Evolutionary conservation across 2,888 invertebrate genomes (phyloP).

Genomic region (Eristalinus aeneus): DNA sequence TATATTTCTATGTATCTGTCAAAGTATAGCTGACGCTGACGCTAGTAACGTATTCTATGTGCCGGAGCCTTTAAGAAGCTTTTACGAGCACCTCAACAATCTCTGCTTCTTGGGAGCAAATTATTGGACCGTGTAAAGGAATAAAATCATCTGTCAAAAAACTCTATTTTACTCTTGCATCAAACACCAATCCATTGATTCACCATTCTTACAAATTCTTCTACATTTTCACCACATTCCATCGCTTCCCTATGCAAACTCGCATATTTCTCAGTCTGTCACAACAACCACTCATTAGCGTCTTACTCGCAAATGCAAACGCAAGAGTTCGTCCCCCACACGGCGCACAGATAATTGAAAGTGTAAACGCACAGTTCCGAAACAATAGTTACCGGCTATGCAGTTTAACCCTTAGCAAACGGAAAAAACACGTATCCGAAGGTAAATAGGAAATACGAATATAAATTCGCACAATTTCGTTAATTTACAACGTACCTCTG

Average conservation of each 20-base stretch:
- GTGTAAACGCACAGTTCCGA: neutral
- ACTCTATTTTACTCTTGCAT: too few relatives aligned
- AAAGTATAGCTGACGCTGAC: too few relatives aligned
- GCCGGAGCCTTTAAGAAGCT: too few relatives aligned
- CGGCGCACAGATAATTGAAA: neutral
- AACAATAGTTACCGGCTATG: neutral
- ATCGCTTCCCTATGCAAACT: neutral
- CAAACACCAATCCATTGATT: too few relatives aligned
- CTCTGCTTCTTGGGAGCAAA: too few relatives aligned
- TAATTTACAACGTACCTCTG: conserved; percentile 29
- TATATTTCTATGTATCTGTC: too few relatives aligned
- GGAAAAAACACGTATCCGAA: neutral
- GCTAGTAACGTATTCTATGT: too few relatives aligned
- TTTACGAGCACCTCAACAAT: too few relatives aligned
- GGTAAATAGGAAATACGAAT: conserved; percentile 29
- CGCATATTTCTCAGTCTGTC: neutral
- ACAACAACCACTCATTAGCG: neutral
- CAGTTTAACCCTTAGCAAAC: neutral
- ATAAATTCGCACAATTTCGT: conserved; percentile 47
- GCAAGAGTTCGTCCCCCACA: neutral
- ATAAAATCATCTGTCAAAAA: too few relatives aligned
- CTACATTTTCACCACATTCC: too few relatives aligned
- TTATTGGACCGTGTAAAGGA: too few relatives aligned
- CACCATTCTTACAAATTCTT: too few relatives aligned
- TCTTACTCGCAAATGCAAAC: neutral